A percentile compares a stretch with the other conserved stretches of the same genome.
phyloP scores from a whole-genome alignment of 2,888 invertebrate species.

The Tipula unca region DNA sequence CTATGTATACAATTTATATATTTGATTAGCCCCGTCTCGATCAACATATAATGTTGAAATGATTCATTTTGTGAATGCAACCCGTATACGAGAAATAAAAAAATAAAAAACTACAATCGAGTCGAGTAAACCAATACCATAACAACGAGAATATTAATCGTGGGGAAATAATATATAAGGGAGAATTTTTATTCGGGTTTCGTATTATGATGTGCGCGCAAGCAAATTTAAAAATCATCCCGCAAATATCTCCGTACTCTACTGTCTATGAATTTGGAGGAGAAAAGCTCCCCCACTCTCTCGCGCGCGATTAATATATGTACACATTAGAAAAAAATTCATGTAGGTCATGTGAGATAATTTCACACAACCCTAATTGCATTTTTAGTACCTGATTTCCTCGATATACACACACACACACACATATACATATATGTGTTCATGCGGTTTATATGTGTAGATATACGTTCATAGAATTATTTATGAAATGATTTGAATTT shows the following conservation, averaged over 20 bases:
- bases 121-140: no score
- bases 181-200: no score
- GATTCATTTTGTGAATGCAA: background rate
- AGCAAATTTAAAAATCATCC: no score
- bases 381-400: background rate
- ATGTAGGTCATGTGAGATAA: background rate
- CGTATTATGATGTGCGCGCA: background rate
- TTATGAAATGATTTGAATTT: background rate
- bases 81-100: background rate
- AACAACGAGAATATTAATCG: no score
- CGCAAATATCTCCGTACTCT: no score
- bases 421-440: background rate
- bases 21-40: slow-evolving; percentile 8
- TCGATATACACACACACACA: background rate
- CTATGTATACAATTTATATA: background rate
- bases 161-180: no score
- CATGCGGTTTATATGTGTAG: background rate
- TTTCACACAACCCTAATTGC: background rate
- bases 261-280: no score
- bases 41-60: background rate
- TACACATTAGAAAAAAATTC: background rate
- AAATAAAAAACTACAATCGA: background rate
- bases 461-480: background rate
- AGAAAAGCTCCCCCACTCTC: background rate
- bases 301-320: background rate